These are phyloP conservation scores for Charanyca ferruginea DNA, from an alignment of 2,888 invertebrate genomes.

Conservation along the genomic window DNA sequence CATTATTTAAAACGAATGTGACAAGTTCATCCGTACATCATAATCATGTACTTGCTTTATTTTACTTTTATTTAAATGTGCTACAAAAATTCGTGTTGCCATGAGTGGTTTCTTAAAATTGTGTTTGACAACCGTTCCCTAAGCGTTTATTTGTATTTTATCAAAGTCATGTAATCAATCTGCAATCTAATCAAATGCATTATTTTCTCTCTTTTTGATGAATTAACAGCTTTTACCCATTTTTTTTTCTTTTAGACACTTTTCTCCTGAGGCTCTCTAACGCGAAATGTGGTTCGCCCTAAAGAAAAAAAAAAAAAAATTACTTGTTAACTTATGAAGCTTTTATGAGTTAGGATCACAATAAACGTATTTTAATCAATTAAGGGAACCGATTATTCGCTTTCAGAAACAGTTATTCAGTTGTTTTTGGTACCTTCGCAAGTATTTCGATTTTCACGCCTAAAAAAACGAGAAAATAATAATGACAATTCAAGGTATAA, in stretches of 20 bases:
- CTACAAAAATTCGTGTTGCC: constrained; percentile 18
- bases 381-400: constrained; percentile 6
- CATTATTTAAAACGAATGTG: constrained; percentile 48
- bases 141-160: constrained; percentile 13
- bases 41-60: constrained; percentile 17
- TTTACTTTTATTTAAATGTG: constrained; percentile 10
- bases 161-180: not conserved
- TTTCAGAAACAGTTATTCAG: not conserved
- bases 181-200: not conserved
- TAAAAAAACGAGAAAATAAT: too few species aligned
- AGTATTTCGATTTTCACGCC: not conserved
- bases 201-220: too few species aligned
- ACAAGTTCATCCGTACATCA: constrained; percentile 48
- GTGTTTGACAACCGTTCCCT: constrained; percentile 16
- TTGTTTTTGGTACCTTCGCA: constrained; percentile 30
- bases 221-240: not conserved
- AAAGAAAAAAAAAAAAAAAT: constrained; percentile 7
- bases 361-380: constrained; percentile 14
- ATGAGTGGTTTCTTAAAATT: constrained; percentile 17
- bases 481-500: too few species aligned
- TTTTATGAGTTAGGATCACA: constrained; percentile 22
- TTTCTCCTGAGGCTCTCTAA: not conserved
- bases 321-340: constrained; percentile 22
- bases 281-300: constrained; percentile 3
- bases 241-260: not conserved